Evolutionary conservation across 2,113 vertebrate species (phyloP).

Genomic region (Rhynchopsitta pachyrhyncha): DNA sequence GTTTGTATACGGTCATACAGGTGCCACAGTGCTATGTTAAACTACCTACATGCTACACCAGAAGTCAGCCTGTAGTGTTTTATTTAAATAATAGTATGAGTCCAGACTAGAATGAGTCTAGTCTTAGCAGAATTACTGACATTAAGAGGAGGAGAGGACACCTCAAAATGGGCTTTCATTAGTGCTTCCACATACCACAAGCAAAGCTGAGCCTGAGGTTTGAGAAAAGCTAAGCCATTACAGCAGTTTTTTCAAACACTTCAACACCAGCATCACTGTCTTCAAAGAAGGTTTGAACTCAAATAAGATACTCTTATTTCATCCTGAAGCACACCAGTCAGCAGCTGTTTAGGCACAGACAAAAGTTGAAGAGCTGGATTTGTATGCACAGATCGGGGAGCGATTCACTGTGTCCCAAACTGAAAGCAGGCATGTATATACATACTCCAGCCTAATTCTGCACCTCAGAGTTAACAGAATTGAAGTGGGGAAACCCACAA

Average conservation of each 20-base stretch:
- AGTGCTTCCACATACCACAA: neutral
- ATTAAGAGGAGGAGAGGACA: neutral
- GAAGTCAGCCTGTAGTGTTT: neutral
- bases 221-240: neutral
- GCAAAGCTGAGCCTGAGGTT: neutral
- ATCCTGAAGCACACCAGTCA: neutral
- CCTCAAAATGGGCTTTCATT: neutral
- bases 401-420: neutral
- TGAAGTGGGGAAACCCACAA: neutral
- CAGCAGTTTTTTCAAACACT: neutral
- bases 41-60: neutral
- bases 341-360: neutral
- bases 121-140: neutral
- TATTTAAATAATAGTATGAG: neutral
- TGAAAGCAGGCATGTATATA: neutral
- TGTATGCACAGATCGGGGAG: accelerated
- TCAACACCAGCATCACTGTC: neutral
- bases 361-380: neutral
- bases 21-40: neutral
- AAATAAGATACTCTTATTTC: neutral
- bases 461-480: neutral
- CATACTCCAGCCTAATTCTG: neutral
- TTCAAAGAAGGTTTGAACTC: neutral
- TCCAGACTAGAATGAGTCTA: neutral
- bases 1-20: accelerated